Evolutionary conservation across 2,113 vertebrate species (phyloP).

Genomic region (Leptosomus discolor): DNA sequence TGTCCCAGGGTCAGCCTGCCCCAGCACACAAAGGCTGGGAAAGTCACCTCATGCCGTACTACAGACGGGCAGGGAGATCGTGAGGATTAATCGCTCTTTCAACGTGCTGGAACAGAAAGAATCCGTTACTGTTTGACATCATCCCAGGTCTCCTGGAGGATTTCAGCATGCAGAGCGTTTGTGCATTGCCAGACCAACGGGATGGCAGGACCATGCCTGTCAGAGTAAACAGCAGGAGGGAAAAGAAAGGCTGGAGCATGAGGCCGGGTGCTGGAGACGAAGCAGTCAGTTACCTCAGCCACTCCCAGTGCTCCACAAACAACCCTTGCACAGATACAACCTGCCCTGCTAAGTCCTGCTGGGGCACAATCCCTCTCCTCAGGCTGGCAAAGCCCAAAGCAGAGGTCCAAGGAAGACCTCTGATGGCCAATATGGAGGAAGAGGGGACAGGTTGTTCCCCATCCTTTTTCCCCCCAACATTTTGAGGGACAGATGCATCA

Average conservation of each 20-base stretch:
- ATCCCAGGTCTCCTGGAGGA: background rate
- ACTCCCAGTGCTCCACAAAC: background rate
- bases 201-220: background rate
- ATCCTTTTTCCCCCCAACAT: background rate
- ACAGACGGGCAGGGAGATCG: background rate
- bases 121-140: conserved; percentile 36
- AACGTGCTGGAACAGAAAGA: conserved; percentile 23
- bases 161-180: background rate
- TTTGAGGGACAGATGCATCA: background rate
- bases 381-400: background rate
- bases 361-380: background rate
- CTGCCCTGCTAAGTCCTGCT: background rate
- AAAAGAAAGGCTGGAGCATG: background rate
- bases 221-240: background rate
- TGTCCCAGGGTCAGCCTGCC: background rate
- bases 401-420: background rate
- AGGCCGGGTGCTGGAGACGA: background rate
- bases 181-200: background rate
- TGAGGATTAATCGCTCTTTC: conserved; percentile 19
- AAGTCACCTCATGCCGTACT: background rate
- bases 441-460: background rate
- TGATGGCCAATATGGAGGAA: background rate
- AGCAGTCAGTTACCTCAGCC: background rate
- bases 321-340: background rate
- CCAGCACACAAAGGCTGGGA: background rate